phyloP scores from a whole-genome alignment of 2,113 vertebrate species.

The Spea multiplicata region DNA sequence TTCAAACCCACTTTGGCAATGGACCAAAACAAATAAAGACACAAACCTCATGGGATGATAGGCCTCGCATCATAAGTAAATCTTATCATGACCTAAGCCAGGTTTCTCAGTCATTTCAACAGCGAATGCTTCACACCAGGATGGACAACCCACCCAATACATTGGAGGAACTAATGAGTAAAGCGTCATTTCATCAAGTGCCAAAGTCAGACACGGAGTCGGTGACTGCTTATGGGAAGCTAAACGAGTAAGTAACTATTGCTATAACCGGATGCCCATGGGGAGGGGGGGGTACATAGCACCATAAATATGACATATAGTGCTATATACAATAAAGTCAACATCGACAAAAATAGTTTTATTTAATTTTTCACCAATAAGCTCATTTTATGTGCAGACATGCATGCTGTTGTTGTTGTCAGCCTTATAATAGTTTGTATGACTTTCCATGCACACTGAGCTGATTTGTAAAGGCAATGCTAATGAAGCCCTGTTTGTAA shows the following conservation, averaged over 20 bases:
- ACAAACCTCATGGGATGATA: slow-evolving; percentile 76
- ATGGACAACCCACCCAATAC: slow-evolving; percentile 59
- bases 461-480: too few relatives aligned
- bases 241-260: slow-evolving; percentile 72
- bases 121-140: slow-evolving; percentile 59
- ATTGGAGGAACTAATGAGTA: slow-evolving; percentile 65
- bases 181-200: slow-evolving; percentile 67
- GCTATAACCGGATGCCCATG: too few relatives aligned
- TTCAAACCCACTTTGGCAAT: slow-evolving; percentile 71
- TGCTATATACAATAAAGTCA: too few relatives aligned
- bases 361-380: too few relatives aligned
- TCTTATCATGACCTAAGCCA: slow-evolving; percentile 91
- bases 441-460: too few relatives aligned
- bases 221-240: slow-evolving; percentile 64
- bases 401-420: too few relatives aligned
- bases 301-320: too few relatives aligned
- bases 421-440: too few relatives aligned
- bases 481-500: too few relatives aligned
- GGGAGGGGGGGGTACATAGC: too few relatives aligned
- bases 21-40: slow-evolving; percentile 66
- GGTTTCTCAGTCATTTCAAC: slow-evolving; percentile 72
- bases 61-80: slow-evolving; percentile 84
- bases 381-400: too few relatives aligned
- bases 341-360: too few relatives aligned
- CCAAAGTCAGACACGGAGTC: slow-evolving; percentile 81